Conservation (phyloP, 2,113 vertebrate genomes). For the Amphiprion ocellaris region DNA sequence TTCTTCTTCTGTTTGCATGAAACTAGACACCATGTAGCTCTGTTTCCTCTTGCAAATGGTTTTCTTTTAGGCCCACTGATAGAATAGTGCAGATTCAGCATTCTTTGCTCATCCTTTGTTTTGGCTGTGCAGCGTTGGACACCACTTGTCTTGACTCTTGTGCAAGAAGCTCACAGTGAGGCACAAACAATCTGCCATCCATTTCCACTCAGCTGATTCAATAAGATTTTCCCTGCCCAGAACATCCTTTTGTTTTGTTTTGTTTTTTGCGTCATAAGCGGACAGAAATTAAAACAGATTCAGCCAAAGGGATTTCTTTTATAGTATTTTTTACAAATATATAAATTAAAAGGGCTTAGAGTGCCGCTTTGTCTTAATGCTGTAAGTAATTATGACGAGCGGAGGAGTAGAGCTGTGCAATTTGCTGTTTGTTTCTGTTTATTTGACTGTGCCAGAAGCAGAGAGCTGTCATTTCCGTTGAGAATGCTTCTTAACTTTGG, state of each 20-base stretch:
- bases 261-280: neutral
- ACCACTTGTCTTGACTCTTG: conserved; percentile 48
- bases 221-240: neutral
- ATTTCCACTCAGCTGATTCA: conserved; percentile 11
- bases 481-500: neutral
- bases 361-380: neutral
- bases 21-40: conserved; percentile 68
- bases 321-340: neutral
- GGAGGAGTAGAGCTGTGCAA: neutral
- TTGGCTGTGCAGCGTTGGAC: conserved; percentile 27
- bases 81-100: conserved; percentile 69
- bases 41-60: conserved; percentile 78
- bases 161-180: conserved; percentile 27
- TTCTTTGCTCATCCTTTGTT: conserved; percentile 65
- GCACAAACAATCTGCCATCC: neutral
- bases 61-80: conserved; percentile 66
- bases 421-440: neutral
- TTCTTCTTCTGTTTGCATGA: conserved; percentile 54
- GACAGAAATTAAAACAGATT: neutral
- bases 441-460: neutral
- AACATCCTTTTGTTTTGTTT: neutral
- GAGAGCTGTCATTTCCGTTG: conserved; percentile 9
- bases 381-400: neutral
- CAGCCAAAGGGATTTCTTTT: neutral
- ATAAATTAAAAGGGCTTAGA: neutral